Evolutionary conservation across 2,113 vertebrate species (phyloP).

Genomic region (Pampusana beccarii): DNA sequence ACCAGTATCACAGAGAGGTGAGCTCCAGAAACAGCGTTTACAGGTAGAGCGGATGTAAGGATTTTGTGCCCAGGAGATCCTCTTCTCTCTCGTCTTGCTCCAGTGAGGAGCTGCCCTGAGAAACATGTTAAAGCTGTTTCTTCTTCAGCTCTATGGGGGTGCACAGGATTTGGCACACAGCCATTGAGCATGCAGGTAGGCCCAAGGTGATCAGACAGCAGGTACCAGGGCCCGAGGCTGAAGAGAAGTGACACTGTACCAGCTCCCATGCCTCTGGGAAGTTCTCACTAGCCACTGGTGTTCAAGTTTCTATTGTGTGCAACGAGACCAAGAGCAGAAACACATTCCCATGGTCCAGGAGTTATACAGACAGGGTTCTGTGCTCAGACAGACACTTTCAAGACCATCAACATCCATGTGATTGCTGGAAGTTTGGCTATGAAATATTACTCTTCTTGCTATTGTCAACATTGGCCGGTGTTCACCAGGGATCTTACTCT

Average conservation of each 20-base stretch:
- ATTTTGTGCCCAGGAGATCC: background rate
- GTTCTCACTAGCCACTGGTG: too few relatives aligned
- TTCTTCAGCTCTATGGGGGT: rapidly evolving
- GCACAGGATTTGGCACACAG: background rate
- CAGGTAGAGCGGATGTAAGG: background rate
- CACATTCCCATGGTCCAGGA: background rate
- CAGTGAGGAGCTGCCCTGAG: background rate
- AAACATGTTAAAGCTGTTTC: background rate
- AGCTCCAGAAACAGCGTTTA: background rate
- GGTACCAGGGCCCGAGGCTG: background rate
- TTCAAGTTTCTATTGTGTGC: background rate
- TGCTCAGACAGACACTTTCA: background rate
- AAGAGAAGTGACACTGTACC: background rate
- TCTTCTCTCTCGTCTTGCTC: background rate
- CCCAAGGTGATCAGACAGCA: background rate
- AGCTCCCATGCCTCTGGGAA: background rate
- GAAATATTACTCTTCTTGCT: background rate
- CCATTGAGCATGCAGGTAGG: rapidly evolving
- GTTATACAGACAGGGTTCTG: background rate
- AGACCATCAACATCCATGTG: rapidly evolving
- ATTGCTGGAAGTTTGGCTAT: background rate
- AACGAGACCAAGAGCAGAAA: background rate
- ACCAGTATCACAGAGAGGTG: rapidly evolving
- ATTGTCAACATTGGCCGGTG: background rate
- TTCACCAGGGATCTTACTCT: background rate